Evolutionary conservation across 2,113 vertebrate genomes (phyloP).

Genomic region (Channa argus): DNA sequence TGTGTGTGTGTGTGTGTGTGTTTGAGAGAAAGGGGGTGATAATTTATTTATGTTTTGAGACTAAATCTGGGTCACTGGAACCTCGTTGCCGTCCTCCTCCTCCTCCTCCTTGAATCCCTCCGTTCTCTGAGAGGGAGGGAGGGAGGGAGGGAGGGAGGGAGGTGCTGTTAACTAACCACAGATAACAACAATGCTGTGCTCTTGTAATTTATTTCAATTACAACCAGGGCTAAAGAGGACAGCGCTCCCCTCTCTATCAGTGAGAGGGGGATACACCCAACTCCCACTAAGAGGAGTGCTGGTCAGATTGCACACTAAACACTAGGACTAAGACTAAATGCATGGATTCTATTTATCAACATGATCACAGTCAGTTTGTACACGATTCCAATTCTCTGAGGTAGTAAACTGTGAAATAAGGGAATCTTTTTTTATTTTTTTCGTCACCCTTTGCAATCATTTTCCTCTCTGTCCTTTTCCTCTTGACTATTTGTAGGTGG

Average conservation of each 20-base stretch:
- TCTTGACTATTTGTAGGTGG: not conserved
- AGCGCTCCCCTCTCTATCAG: conserved; percentile 77
- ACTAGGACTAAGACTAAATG: conserved; percentile 18
- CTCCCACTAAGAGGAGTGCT: conserved; percentile 60
- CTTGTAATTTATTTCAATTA: conserved; percentile 93
- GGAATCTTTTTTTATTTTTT: not conserved
- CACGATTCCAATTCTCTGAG: not conserved
- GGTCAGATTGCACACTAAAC: conserved; percentile 66
- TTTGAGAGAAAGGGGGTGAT: conserved; percentile 69
- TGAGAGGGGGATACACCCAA: conserved; percentile 27
- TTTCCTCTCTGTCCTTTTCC: not conserved
- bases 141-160: conserved; percentile 86
- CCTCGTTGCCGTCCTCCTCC: conserved; percentile 57
- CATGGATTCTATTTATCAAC: conserved; percentile 25
- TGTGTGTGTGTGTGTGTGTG: conserved; percentile 1
- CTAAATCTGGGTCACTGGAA: conserved; percentile 86
- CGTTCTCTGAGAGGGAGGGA: conserved; percentile 83
- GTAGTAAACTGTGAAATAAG: conserved; percentile 25
- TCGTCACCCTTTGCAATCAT: not conserved
- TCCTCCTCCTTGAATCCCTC: conserved; percentile 67
- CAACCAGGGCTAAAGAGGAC: conserved; percentile 82
- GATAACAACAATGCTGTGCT: conserved; percentile 83
- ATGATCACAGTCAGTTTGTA: conserved; percentile 4
- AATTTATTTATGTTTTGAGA: conserved; percentile 85
- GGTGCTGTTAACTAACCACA: conserved; percentile 83